These are phyloP conservation scores for Plebejus argus DNA, from an alignment of 2,888 invertebrate genomes.

Conservation along the genomic window DNA sequence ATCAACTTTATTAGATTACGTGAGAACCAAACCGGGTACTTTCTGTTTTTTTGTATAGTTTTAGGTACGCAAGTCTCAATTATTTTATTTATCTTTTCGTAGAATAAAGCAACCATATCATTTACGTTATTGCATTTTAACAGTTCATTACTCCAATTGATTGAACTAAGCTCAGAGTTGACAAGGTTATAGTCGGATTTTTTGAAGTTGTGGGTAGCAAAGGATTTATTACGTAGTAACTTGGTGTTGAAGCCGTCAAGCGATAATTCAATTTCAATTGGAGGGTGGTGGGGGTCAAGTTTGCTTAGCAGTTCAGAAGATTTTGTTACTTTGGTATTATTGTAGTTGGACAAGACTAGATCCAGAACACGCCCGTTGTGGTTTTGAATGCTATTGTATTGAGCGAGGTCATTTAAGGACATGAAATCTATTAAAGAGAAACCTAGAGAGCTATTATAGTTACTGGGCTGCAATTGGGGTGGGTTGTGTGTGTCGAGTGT, in stretches of 20 bases:
- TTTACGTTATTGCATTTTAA: slow-evolving; percentile 3
- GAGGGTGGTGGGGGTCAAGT: slow-evolving; percentile 27
- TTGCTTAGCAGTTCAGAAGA: not conserved
- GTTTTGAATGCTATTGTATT: slow-evolving; percentile 27
- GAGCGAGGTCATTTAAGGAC: not conserved
- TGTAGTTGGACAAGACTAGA: slow-evolving; percentile 10
- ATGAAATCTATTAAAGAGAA: slow-evolving; percentile 25
- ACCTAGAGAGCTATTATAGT: slow-evolving; percentile 12
- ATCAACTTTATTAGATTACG: not conserved
- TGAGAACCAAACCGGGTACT: slow-evolving; percentile 23
- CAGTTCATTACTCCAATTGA: slow-evolving; percentile 26
- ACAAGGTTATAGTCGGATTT: slow-evolving; percentile 28
- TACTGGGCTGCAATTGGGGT: not conserved
- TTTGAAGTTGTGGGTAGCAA: slow-evolving; percentile 16
- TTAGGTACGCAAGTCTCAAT: slow-evolving; percentile 18
- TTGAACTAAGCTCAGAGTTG: not conserved
- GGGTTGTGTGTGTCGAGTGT: not conserved
- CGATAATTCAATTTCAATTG: slow-evolving; percentile 13
- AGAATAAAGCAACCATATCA: slow-evolving; percentile 18
- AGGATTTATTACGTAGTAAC: not conserved
- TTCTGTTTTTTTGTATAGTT: not conserved
- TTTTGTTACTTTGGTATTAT: not conserved
- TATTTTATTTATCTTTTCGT: not conserved
- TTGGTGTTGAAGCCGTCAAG: too few species aligned
- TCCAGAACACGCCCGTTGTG: slow-evolving; percentile 22